Base-by-base conservation (phyloP, 2,888 invertebrate species). In the Xanthorhoe designata region DNA sequence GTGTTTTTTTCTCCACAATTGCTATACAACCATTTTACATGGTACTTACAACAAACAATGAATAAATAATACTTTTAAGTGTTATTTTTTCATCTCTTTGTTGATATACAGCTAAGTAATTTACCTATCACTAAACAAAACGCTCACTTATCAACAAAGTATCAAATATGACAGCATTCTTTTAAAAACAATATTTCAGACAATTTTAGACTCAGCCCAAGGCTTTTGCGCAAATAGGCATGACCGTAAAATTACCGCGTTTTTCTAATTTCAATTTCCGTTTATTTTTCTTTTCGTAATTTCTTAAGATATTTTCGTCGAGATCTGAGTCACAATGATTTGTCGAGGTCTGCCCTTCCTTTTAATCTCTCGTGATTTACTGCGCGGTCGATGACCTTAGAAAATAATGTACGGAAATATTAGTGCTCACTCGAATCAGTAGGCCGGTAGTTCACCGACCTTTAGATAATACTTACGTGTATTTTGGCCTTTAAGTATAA, bases 361-460 rank as follows among this genome's bases (percentile, higher is more conserved):
- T 69, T 73, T 65, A 69, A 70, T 71, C 66, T 68, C 29, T 52
- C 69, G 50, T 67, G 66, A 71, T 70, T 75, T 71, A 75, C 66
- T 53, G 69, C 53, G 13, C 45, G 69, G 72, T 70, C 66, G 68
- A 65, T 67, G 68, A 68, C 69, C 71, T 65, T 50, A 54, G 49
- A 66, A 65, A 70, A 70, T 69, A 64, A 66, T 67, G 66, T 38
- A 66, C 53, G 52, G 68, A 64, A 67, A 56, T 64, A 50, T 42
- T 66, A 49, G 19, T 38, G 13, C 35, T 68, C 15, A 64, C 49
- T 67, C 68, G 60, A 66, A 60, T 64, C 52, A 57, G 47, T 66
- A 60, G 61, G 15, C 47, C 51, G 24, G 38, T 50, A 57, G 64
- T 54, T 64, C 54, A 47, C 35, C 66, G 56, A 45, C 66, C 49